Conservation (phyloP, 2,113 vertebrate genomes). For the Casuarius casuarius region DNA sequence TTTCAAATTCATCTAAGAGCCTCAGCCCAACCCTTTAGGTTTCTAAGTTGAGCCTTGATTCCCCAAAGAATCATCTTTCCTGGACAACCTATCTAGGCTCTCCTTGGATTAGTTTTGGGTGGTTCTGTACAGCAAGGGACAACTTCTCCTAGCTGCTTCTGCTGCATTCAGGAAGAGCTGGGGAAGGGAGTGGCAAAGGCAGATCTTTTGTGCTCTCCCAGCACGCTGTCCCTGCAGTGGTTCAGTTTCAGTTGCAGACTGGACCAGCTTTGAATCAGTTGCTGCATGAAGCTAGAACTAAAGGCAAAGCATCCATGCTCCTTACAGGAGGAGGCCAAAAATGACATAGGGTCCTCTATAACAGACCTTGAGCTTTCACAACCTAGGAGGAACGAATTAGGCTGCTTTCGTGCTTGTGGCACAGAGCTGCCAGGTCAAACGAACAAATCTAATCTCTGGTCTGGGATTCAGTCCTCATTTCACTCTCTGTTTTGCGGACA, state of each 20-base stretch:
- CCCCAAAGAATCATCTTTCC: neutral
- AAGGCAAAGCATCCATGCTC: neutral
- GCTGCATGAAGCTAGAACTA: neutral
- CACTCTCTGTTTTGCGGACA: neutral
- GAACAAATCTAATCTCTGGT: neutral
- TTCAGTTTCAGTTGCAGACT: neutral
- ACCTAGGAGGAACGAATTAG: neutral
- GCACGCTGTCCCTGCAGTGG: neutral
- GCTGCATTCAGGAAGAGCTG: neutral
- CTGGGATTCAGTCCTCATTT: neutral
- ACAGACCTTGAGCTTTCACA: neutral
- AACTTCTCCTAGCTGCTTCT: neutral
- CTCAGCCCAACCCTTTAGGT: neutral
- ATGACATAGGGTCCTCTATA: neutral
- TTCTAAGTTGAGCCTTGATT: neutral
- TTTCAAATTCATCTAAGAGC: neutral
- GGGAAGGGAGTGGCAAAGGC: neutral
- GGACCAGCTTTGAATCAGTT: neutral
- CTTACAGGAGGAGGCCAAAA: neutral
- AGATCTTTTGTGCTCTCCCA: neutral
- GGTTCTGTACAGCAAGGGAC: neutral
- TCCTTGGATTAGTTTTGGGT: neutral
- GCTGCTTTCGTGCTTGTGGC: neutral
- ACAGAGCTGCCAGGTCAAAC: neutral
- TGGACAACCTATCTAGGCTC: neutral